Percentiles rank a stretch among this genome's conserved stretches.
Conservation (phyloP, 2,797 vertebrate genomes). For the Phyllotis vaccarum region DNA sequence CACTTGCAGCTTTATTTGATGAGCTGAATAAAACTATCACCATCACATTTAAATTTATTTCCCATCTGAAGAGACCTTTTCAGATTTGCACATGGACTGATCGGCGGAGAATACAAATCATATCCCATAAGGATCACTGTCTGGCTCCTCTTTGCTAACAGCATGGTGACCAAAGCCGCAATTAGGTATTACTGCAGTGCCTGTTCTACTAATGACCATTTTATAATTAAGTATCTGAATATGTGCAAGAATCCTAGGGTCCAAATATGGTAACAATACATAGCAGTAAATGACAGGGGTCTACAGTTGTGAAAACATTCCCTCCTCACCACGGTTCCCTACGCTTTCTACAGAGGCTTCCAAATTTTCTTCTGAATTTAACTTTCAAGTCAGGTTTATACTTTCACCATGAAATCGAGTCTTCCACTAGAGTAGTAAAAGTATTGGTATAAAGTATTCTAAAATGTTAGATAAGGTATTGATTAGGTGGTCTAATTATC, state of each 20-base stretch:
- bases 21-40: not conserved
- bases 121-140: not conserved
- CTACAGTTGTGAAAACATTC: not conserved
- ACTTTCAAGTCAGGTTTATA: constrained; percentile 42
- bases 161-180: not conserved
- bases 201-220: not conserved
- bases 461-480: not conserved
- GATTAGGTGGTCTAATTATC: not conserved
- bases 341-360: not conserved
- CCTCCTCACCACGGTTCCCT: not conserved
- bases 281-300: not conserved
- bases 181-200: not conserved
- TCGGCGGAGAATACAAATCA: not conserved
- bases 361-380: not conserved
- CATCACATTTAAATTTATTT: not conserved
- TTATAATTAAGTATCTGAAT: not conserved
- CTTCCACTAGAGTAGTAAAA: not conserved
- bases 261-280: not conserved
- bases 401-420: not conserved
- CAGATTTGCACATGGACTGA: not conserved
- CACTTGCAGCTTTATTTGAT: not conserved
- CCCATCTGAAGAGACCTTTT: not conserved
- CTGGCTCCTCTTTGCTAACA: not conserved
- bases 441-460: constrained; percentile 9
- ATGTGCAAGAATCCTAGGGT: not conserved